Evolutionary conservation across 2,888 invertebrate genomes (phyloP).

Genomic region (Schizotus pectinicornis): DNA sequence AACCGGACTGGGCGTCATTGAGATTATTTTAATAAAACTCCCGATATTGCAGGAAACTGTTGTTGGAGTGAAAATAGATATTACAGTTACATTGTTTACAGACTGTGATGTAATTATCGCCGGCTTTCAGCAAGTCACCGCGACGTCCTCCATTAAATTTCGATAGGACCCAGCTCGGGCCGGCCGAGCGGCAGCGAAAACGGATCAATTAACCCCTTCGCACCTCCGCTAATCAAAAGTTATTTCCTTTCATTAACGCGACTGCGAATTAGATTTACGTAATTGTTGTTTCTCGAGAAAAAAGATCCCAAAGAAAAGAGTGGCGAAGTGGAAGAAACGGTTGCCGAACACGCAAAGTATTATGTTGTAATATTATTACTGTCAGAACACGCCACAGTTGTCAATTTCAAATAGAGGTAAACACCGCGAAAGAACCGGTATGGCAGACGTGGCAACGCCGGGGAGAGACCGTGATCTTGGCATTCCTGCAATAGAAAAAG

Average conservation of each 20-base stretch:
- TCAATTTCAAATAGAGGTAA: slow-evolving; percentile 15
- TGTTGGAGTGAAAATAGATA: slow-evolving; percentile 21
- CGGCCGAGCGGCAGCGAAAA: background rate
- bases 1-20: slow-evolving; percentile 22
- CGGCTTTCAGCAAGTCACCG: slow-evolving; percentile 11
- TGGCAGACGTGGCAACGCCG: slow-evolving; percentile 43
- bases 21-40: slow-evolving; percentile 23
- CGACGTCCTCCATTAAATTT: background rate
- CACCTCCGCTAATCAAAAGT: background rate
- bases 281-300: too few species aligned
- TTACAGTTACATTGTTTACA: slow-evolving; percentile 28
- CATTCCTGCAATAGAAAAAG: slow-evolving; percentile 37
- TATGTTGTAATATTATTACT: slow-evolving; percentile 45
- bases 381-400: slow-evolving; percentile 31
- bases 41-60: slow-evolving; percentile 7
- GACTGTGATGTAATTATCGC: slow-evolving; percentile 13
- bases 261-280: too few species aligned
- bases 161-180: background rate
- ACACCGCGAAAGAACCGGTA: slow-evolving; percentile 36
- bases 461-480: slow-evolving; percentile 54
- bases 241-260: background rate
- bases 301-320: too few species aligned
- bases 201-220: background rate
- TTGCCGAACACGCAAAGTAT: slow-evolving; percentile 38
- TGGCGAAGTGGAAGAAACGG: slow-evolving; percentile 30